Evolutionary conservation across 2,113 vertebrate species (phyloP).

Genomic region (Eulacestoma nigropectus): DNA sequence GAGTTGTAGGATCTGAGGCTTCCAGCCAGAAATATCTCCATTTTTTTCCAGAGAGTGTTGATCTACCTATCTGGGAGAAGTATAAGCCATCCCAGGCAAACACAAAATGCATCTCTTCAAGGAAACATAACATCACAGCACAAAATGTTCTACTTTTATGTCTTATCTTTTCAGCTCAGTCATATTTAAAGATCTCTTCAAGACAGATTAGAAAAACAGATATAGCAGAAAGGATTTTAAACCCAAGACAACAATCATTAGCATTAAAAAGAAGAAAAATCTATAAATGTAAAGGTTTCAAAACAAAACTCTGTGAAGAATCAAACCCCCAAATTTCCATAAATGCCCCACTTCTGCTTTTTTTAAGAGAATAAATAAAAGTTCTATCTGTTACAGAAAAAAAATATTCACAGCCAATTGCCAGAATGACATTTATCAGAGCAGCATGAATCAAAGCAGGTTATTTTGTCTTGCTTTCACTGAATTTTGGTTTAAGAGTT

Average conservation of each 20-base stretch:
- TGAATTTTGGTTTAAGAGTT: constrained; percentile 12
- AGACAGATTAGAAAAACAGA: not conserved
- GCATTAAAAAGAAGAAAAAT: not conserved
- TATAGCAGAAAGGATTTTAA: not conserved
- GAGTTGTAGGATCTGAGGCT: not conserved
- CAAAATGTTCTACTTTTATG: not conserved
- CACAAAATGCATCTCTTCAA: not conserved
- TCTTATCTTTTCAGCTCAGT: not conserved
- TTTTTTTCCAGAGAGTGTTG: not conserved
- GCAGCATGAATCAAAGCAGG: not conserved
- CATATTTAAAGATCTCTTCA: not conserved
- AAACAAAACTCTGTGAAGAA: not conserved
- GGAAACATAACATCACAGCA: not conserved
- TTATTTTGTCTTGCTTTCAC: constrained; percentile 19
- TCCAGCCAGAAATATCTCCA: not conserved
- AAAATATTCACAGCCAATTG: not conserved
- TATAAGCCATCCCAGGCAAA: not conserved
- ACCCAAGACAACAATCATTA: not conserved
- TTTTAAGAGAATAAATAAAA: not conserved
- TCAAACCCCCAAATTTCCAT: not conserved
- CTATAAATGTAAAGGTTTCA: not conserved
- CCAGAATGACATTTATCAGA: constrained; percentile 9
- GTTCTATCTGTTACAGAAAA: not conserved
- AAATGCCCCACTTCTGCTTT: not conserved
- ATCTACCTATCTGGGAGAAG: not conserved